These are phyloP conservation scores for Operophtera brumata DNA, from an alignment of 2,888 invertebrate genomes.

Conservation along the genomic window DNA sequence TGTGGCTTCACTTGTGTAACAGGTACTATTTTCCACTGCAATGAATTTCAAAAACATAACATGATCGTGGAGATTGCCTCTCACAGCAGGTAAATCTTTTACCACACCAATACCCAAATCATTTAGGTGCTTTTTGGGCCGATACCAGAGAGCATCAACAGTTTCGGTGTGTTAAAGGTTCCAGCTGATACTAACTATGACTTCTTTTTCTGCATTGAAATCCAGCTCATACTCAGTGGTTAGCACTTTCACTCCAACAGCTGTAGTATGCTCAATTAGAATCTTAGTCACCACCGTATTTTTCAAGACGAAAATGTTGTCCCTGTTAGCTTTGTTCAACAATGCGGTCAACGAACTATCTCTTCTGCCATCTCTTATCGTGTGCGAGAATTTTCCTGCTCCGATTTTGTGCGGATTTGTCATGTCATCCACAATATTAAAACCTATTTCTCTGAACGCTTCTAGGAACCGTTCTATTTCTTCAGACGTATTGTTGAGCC, in stretches of 20 bases:
- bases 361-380: constrained; percentile 54
- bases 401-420: constrained; percentile 58
- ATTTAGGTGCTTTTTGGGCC: constrained; percentile 54
- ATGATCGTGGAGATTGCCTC: constrained; percentile 65
- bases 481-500: constrained; percentile 38
- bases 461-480: constrained; percentile 48
- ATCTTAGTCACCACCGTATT: constrained; percentile 54
- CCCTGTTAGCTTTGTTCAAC: constrained; percentile 43
- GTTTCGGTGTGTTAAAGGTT: constrained; percentile 63
- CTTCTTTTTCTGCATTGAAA: constrained; percentile 54
- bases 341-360: constrained; percentile 58
- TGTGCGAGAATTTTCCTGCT: constrained; percentile 64
- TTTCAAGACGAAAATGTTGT: constrained; percentile 54
- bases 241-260: constrained; percentile 50
- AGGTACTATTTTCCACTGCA: constrained; percentile 56
- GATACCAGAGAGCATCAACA: constrained; percentile 62
- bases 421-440: constrained; percentile 61
- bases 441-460: constrained; percentile 58
- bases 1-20: constrained; percentile 34
- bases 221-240: constrained; percentile 35
- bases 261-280: constrained; percentile 46
- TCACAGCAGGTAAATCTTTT: constrained; percentile 56
- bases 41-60: constrained; percentile 57
- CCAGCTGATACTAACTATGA: constrained; percentile 64
- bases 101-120: constrained; percentile 46